Percentiles rank a stretch among this genome's conserved stretches.
Conservation (phyloP, 92 coral and sea anemone species). For the Actinostola sp. region DNA sequence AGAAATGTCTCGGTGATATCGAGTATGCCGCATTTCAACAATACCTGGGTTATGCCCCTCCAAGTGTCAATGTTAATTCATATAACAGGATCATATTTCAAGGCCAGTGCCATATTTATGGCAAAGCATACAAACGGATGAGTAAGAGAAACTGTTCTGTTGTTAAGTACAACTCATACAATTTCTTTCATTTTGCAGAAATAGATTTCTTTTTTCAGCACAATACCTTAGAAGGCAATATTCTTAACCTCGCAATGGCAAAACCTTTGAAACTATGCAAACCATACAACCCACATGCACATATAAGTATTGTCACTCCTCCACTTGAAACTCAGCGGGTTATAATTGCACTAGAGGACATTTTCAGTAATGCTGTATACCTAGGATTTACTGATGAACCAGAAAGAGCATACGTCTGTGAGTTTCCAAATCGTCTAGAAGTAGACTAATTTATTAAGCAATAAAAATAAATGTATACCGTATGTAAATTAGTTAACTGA, state of each 20-base stretch:
- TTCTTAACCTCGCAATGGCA: slow-evolving; percentile 5
- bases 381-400: background rate
- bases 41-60: slow-evolving; percentile 34
- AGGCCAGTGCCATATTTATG: slow-evolving; percentile 16
- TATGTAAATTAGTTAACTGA: no score
- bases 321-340: background rate
- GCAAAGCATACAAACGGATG: slow-evolving; percentile 27
- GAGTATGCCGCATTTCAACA: slow-evolving; percentile 38
- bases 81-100: slow-evolving; percentile 27
- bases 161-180: slow-evolving; percentile 5
- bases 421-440: slow-evolving; percentile 19
- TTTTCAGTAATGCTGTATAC: background rate
- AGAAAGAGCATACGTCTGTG: slow-evolving; percentile 20
- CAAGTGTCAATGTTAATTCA: slow-evolving; percentile 26
- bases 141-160: slow-evolving; percentile 14
- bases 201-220: slow-evolving; percentile 13
- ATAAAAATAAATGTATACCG: no score
- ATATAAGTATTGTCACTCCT: slow-evolving; percentile 1
- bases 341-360: background rate
- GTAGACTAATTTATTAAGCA: slow-evolving; percentile 9
- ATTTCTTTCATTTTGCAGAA: slow-evolving; percentile 7
- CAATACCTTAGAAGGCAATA: background rate
- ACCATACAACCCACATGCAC: background rate
- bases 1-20: slow-evolving; percentile 6
- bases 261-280: background rate